A percentile compares a stretch with the other conserved stretches of the same genome.
These are phyloP conservation scores for Drosophila santomea DNA, from an alignment of 1,140 invertebrate species.

Conservation along the genomic window DNA sequence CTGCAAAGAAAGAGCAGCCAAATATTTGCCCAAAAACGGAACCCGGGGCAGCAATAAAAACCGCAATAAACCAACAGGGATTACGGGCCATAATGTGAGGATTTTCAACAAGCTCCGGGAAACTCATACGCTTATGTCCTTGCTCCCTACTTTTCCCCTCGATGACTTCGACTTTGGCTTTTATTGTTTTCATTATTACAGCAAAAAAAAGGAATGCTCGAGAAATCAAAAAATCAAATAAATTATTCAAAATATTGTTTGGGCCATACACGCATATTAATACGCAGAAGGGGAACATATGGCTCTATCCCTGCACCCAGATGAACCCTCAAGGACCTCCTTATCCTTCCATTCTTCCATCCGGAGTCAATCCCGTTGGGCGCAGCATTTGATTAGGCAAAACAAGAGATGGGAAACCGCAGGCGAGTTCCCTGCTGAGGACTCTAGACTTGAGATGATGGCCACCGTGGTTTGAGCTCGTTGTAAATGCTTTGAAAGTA, in stretches of 20 bases:
- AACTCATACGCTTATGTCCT: conserved; percentile 38
- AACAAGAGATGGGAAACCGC: conserved; percentile 53
- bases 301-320: conserved; percentile 32
- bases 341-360: neutral
- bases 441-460: neutral
- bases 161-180: conserved; percentile 37
- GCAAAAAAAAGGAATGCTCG: conserved; percentile 50
- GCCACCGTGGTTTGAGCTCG: conserved; percentile 19
- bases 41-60: conserved; percentile 66
- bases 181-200: conserved; percentile 78
- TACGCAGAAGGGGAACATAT: conserved; percentile 53
- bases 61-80: conserved; percentile 81
- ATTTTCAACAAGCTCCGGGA: conserved; percentile 53
- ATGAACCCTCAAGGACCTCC: conserved; percentile 30
- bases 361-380: conserved; percentile 37
- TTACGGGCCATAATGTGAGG: conserved; percentile 75
- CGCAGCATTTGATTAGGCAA: conserved; percentile 70
- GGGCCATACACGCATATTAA: conserved; percentile 55
- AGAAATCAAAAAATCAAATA: conserved; percentile 83
- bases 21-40: conserved; percentile 58
- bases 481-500: neutral
- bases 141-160: neutral
- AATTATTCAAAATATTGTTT: conserved; percentile 73
- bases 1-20: conserved; percentile 26
- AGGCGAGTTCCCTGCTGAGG: conserved; percentile 44